Evolutionary conservation across 2,888 invertebrate species (phyloP), one percentile per base, ranked within the genome.

Genomic region (Marasmarcha lunaedactyla): DNA sequence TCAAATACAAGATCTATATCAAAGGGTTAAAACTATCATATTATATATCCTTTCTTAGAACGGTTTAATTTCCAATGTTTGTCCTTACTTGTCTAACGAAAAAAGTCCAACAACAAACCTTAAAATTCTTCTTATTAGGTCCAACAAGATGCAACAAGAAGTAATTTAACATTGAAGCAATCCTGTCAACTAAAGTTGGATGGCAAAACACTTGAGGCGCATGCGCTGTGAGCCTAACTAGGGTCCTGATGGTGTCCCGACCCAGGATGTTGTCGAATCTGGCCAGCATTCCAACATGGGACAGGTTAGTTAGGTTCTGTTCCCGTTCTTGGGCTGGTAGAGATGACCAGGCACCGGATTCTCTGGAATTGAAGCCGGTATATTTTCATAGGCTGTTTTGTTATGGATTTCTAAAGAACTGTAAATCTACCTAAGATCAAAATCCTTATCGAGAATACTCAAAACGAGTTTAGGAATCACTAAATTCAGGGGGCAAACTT

Each of bases 161-260:
- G 73, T 97, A 97, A 78, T 98, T 98, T 41, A 98, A 86, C 97
- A 98, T 98, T 7, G 94, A 90, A 0, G 96, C 95, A 43, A 98
- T 91, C 15, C 97, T 86, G 63, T 97, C 96, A 1, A 96, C 95
- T 84, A 98, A 91, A 5, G 94, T 93, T 33, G 90, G 87, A 64
- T 97, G 95, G 49, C 94, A 95, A 76, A 97, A 97, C 35, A 97
- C 92, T 35, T 64, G 71, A 79, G 90, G 64, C 85, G 90, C 63
- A 89, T 93, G 81, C 1, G 89, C 88, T 0, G 94, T 92, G 39
- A 95, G 81, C 41, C 91, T 85, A 52, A 92, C 92, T 5, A 98
- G 83, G 5, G 93, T 90, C 41, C 89, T 89, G 43, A 96, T 93
- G 0, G 97, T 98, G 70, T 95, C 92, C 39, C 90, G 88, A 0